A percentile compares a stretch with the other conserved stretches of the same genome.
Conservation (phyloP, 2,888 invertebrate species). For the Ichneumoninae sp. region DNA sequence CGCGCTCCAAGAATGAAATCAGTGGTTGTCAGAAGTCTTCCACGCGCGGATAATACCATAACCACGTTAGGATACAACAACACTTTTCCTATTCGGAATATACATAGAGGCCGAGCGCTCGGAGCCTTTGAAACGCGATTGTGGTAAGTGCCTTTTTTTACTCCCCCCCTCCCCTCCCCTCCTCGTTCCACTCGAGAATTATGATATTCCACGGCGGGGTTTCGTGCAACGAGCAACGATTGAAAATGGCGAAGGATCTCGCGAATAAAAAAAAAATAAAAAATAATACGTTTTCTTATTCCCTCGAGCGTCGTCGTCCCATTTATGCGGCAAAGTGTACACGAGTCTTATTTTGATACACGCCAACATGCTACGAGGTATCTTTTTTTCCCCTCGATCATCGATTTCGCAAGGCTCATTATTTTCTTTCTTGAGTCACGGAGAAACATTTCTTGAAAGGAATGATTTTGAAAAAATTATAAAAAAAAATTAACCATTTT, state of each 20-base stretch:
- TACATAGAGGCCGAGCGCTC: constrained; percentile 9
- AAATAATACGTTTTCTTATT: background rate
- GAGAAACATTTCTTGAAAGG: no score
- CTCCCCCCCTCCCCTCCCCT: background rate
- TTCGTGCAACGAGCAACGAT: constrained; percentile 21
- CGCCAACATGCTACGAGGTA: background rate
- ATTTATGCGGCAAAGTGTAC: background rate
- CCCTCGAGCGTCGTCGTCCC: constrained; percentile 3
- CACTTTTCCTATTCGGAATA: constrained; percentile 23
- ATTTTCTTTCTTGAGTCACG: no score
- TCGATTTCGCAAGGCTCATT: no score
- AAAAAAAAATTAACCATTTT: background rate
- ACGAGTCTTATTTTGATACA: background rate
- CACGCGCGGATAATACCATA: constrained; percentile 49
- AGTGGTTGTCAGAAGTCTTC: constrained; percentile 75
- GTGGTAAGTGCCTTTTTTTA: constrained; percentile 18
- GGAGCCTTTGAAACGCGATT: constrained; percentile 9
- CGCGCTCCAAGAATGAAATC: constrained; percentile 77
- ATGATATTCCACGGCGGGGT: background rate
- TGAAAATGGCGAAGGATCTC: constrained; percentile 4
- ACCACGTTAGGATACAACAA: constrained; percentile 23
- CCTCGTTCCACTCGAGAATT: background rate
- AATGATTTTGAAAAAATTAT: no score
- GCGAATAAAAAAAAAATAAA: background rate
- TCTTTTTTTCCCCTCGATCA: no score